A percentile compares a stretch with the other conserved stretches of the same genome.
phyloP scores from a whole-genome alignment of 2,797 vertebrate species.

The Xyrichtys novacula region DNA sequence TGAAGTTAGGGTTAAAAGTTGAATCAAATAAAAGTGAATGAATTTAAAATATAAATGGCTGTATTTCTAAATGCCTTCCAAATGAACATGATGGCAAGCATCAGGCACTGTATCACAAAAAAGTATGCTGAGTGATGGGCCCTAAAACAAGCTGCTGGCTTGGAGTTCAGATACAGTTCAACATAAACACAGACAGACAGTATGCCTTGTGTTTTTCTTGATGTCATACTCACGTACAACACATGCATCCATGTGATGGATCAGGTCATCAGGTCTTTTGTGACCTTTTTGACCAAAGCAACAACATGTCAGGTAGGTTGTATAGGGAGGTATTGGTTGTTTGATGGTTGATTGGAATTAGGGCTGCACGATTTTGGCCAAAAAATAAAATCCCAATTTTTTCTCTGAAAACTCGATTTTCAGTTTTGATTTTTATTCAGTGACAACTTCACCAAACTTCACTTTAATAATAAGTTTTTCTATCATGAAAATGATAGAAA shows the following conservation, averaged over 20 bases:
- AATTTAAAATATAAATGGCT: conserved; percentile 23
- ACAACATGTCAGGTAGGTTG: no score
- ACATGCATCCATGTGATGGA: neutral
- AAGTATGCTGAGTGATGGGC: neutral
- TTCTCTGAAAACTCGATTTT: no score
- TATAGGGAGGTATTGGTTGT: no score
- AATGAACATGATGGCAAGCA: conserved; percentile 4
- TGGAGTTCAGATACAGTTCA: neutral
- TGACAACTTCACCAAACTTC: no score
- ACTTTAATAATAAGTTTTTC: no score
- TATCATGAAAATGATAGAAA: no score
- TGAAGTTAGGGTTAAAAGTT: conserved; percentile 41
- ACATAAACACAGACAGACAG: neutral
- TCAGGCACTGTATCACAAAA: neutral
- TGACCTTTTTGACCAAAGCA: neutral
- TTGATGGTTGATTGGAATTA: no score
- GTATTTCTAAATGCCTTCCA: conserved; percentile 3
- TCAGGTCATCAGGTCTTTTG: neutral
- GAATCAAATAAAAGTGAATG: conserved; percentile 31
- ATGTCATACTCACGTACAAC: neutral
- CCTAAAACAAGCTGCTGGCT: conserved; percentile 12
- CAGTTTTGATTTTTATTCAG: no score
- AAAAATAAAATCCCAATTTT: no score
- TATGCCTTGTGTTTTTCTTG: neutral
- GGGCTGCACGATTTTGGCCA: no score